Evolutionary conservation across 2,888 invertebrate genomes (phyloP).

Genomic region (Eudemis profundana): DNA sequence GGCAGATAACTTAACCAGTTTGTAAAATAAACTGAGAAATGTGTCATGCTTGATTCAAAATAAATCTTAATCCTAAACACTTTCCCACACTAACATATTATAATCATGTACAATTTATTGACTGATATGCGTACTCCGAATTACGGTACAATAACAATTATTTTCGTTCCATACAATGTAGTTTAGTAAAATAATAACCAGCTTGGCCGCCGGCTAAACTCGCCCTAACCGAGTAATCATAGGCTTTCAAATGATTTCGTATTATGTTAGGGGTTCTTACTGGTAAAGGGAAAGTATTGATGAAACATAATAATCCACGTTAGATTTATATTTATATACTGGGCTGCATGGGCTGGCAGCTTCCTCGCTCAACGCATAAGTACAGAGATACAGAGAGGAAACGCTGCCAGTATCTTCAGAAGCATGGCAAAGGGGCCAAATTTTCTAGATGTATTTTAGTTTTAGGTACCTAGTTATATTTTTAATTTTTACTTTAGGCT

Average conservation of each 20-base stretch:
- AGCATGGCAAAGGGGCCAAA: no score
- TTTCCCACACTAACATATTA: slow-evolving; percentile 44
- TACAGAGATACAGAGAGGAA: no score
- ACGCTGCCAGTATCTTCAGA: no score
- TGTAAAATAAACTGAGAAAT: no score
- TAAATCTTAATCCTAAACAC: slow-evolving; percentile 9
- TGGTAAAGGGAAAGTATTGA: slow-evolving; percentile 57
- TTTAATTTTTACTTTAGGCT: no score
- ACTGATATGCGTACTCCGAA: slow-evolving; percentile 46
- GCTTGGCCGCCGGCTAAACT: slow-evolving; percentile 51
- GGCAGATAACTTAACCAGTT: no score
- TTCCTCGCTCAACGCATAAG: no score
- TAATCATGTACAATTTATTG: slow-evolving; percentile 46
- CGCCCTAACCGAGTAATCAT: slow-evolving; percentile 65
- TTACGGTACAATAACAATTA: slow-evolving; percentile 51
- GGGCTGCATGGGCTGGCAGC: no score
- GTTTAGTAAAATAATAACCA: slow-evolving; percentile 60
- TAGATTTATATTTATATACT: no score
- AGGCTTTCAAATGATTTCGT: slow-evolving; percentile 55
- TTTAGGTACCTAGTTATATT: no score
- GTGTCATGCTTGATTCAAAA: not conserved
- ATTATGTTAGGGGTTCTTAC: slow-evolving; percentile 51
- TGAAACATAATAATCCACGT: slow-evolving; percentile 23
- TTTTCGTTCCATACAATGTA: slow-evolving; percentile 52
- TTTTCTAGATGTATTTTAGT: no score